Conservation (phyloP, 2,888 invertebrate genomes). For the Microctonus brassicae region DNA sequence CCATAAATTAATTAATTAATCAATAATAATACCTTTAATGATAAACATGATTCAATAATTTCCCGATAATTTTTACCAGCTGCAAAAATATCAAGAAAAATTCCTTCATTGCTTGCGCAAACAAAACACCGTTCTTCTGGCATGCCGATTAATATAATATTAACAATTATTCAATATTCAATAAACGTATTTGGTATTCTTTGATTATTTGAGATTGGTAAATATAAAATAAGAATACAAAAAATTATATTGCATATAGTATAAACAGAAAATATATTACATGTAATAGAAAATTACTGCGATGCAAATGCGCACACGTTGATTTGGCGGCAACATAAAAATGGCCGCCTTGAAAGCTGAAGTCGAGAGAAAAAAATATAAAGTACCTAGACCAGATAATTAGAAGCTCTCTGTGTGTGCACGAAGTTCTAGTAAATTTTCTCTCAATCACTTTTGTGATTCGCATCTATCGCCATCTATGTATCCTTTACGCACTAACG, state of each 20-base stretch:
- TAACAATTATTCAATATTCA: neutral
- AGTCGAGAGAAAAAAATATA: neutral
- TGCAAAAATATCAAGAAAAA: constrained; percentile 59
- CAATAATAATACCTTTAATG: constrained; percentile 58
- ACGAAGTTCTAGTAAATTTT: neutral
- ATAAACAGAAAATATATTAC: neutral
- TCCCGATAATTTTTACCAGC: constrained; percentile 49
- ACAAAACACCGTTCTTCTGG: constrained; percentile 57
- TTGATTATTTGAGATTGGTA: neutral
- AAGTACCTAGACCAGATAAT: no score
- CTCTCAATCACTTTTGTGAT: no score
- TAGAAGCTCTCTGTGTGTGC: neutral
- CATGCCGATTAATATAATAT: constrained; percentile 44
- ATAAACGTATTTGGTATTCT: neutral
- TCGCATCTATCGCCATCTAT: no score
- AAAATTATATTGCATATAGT: neutral
- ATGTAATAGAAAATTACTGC: neutral
- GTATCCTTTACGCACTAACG: no score
- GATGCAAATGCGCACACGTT: constrained; percentile 30
- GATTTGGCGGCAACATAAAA: constrained; percentile 51
- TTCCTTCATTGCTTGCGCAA: constrained; percentile 64
- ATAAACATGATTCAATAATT: constrained; percentile 57
- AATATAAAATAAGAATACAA: neutral
- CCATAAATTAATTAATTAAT: neutral
- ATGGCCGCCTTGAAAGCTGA: constrained; percentile 2